Evolutionary conservation across 2,113 vertebrate species (phyloP).

Genomic region (Xiphias gladius): DNA sequence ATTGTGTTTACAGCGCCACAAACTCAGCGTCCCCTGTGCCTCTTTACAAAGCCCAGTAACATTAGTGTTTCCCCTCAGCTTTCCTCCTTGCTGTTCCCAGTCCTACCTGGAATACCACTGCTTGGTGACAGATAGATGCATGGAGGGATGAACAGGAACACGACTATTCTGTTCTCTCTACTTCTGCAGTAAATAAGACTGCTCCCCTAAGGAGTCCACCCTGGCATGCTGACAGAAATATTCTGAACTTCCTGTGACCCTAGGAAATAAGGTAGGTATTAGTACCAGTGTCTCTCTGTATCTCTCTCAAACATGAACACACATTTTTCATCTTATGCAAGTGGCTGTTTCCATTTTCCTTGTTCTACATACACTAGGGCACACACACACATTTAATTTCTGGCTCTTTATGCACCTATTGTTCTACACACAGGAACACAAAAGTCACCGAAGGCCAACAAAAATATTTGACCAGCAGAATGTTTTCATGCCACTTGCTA

Average conservation of each 20-base stretch:
- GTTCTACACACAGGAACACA: conserved; percentile 16
- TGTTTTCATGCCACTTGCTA: conserved; percentile 29
- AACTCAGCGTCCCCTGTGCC: conserved; percentile 19
- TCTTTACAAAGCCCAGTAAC: conserved; percentile 28
- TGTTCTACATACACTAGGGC: neutral
- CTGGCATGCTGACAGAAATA: conserved; percentile 58
- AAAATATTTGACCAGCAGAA: neutral
- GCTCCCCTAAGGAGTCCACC: conserved; percentile 5
- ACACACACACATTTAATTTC: neutral
- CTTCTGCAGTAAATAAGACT: conserved; percentile 15
- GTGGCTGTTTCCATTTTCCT: neutral
- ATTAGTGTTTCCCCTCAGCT: conserved; percentile 46
- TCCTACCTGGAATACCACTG: conserved; percentile 18
- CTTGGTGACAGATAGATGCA: conserved; percentile 5
- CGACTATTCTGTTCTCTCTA: conserved; percentile 3
- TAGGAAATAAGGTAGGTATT: neutral
- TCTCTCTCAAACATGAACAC: neutral
- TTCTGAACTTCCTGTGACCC: conserved; percentile 68
- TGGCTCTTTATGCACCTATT: conserved; percentile 27
- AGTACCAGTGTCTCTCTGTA: neutral
- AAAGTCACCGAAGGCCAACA: conserved; percentile 11
- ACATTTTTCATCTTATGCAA: neutral
- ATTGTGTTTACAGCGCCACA: conserved; percentile 35
- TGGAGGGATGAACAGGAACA: conserved; percentile 39
- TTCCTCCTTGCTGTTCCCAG: conserved; percentile 35